phyloP scores from a whole-genome alignment of 2,888 invertebrate species.

The Euphydryas editha region DNA sequence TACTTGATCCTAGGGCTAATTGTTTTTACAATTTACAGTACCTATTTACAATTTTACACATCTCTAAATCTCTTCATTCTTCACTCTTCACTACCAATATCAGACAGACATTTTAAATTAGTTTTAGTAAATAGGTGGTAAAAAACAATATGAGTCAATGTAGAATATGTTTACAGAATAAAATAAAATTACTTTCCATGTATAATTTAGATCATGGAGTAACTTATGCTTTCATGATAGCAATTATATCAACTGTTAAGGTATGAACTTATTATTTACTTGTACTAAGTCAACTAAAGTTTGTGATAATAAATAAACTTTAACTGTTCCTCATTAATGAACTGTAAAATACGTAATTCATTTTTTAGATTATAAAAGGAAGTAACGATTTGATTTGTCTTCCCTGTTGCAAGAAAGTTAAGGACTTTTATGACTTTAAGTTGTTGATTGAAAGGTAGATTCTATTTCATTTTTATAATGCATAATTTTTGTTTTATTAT shows the following conservation, averaged over 20 bases:
- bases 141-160: neutral
- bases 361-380: conserved; percentile 49
- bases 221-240: conserved; percentile 57
- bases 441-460: conserved; percentile 57
- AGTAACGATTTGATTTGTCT: conserved; percentile 56
- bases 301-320: conserved; percentile 5
- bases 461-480: neutral
- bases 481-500: neutral
- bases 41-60: no score
- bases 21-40: no score
- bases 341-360: no score
- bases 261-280: conserved; percentile 43
- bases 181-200: conserved; percentile 52
- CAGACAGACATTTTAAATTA: no score
- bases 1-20: no score
- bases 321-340: no score
- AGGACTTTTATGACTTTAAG: conserved; percentile 60
- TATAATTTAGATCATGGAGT: conserved; percentile 46
- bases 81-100: no score
- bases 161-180: conserved; percentile 57
- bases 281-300: neutral
- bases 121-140: no score
- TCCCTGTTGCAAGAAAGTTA: conserved; percentile 63
- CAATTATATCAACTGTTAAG: conserved; percentile 55
- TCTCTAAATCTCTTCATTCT: no score